A percentile compares a stretch with the other conserved stretches of the same genome.
phyloP scores from a whole-genome alignment of 2,888 invertebrate species.

The Adelphocoris suturalis region DNA sequence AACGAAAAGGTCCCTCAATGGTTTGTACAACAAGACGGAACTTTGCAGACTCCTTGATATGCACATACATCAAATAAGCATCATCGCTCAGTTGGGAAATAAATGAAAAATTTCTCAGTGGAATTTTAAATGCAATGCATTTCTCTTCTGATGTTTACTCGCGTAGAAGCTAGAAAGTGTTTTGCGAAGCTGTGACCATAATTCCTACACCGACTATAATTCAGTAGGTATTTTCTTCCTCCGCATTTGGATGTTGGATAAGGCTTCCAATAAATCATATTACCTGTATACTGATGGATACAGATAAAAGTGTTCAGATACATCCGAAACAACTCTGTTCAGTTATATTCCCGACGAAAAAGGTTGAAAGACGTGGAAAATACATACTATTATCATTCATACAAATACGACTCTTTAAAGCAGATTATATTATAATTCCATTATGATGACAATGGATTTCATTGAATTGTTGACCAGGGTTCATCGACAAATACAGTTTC shows the following conservation, averaged over 20 bases:
- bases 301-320: no score
- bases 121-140: not conserved
- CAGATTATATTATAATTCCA: no score
- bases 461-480: no score
- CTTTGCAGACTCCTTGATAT: constrained; percentile 1
- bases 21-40: not conserved
- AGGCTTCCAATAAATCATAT: no score
- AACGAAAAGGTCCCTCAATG: not conserved
- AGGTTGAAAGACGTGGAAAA: no score
- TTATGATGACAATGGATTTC: no score
- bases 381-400: no score
- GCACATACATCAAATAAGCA: constrained; percentile 17
- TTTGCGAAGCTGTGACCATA: not conserved
- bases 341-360: no score
- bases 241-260: not conserved
- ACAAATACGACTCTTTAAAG: no score
- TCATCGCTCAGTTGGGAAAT: not conserved
- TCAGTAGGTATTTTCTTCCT: not conserved
- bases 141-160: not conserved
- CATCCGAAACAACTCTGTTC: no score
- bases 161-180: not conserved
- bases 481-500: no score
- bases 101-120: not conserved
- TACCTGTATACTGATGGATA: no score
- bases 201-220: not conserved